Evolutionary conservation across 2,888 invertebrate genomes (phyloP).

Genomic region (Dasysyrphus albostriatus): DNA sequence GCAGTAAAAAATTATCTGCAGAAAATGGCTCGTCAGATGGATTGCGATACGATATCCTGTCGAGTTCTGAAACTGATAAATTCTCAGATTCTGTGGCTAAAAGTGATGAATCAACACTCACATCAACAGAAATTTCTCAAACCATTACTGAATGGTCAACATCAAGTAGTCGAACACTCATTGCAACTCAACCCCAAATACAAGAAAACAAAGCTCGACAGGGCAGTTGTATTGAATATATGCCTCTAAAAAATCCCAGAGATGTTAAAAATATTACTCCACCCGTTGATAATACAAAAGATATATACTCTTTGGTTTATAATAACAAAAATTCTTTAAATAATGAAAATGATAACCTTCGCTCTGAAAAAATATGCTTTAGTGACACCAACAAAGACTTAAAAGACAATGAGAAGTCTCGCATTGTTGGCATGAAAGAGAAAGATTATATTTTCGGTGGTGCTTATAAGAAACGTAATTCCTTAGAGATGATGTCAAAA

Average conservation of each 20-base stretch:
- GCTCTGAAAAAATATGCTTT: constrained; percentile 73
- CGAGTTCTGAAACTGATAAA: constrained; percentile 86
- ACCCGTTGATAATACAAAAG: constrained; percentile 79
- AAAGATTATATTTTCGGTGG: constrained; percentile 78
- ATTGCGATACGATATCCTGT: constrained; percentile 86
- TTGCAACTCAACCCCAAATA: constrained; percentile 83
- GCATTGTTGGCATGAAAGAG: constrained; percentile 78
- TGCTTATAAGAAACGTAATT: constrained; percentile 84
- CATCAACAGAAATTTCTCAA: constrained; percentile 89
- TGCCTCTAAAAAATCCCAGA: constrained; percentile 82
- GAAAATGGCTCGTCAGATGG: constrained; percentile 83
- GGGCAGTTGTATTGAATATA: constrained; percentile 80
- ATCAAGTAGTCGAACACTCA: constrained; percentile 90
- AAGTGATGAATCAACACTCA: constrained; percentile 91
- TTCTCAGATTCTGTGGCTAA: constrained; percentile 88
- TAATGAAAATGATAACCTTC: constrained; percentile 78
- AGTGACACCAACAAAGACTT: constrained; percentile 63
- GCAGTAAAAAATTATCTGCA: constrained; percentile 81
- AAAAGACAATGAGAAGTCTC: constrained; percentile 78
- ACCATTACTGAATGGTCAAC: constrained; percentile 94
- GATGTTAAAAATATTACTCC: constrained; percentile 79
- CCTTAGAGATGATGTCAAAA: constrained; percentile 85
- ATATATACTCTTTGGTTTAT: constrained; percentile 81
- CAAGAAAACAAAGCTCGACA: constrained; percentile 73
- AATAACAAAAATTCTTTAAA: constrained; percentile 79